A percentile compares a stretch with the other conserved stretches of the same genome.
phyloP scores from a whole-genome alignment of 2,113 vertebrate species.

The Caracal caracal region DNA sequence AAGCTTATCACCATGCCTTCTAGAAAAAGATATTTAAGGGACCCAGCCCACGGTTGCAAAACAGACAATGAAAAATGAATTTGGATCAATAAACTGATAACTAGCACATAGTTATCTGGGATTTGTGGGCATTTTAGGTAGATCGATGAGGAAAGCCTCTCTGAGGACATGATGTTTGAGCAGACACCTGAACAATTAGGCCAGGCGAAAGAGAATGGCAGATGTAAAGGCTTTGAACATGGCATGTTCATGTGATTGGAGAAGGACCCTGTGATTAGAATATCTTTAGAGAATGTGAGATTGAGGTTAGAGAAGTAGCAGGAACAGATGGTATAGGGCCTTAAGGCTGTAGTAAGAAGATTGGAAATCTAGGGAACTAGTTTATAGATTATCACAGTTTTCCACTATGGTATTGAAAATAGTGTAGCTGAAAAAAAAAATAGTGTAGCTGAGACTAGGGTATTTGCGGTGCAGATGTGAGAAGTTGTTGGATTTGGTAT shows the following conservation, averaged over 20 bases:
- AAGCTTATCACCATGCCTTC: background rate
- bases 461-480: background rate
- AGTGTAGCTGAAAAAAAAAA: background rate
- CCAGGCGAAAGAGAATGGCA: background rate
- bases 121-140: background rate
- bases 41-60: background rate
- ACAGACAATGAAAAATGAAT: conserved; percentile 9
- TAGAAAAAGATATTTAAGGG: background rate
- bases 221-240: background rate
- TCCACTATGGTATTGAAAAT: background rate
- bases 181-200: background rate
- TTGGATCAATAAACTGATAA: conserved; percentile 4
- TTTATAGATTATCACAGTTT: background rate
- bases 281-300: conserved; percentile 1
- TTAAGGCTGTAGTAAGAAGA: background rate
- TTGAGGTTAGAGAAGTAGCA: background rate
- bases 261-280: background rate
- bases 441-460: background rate
- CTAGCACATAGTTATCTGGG: background rate
- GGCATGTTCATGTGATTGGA: background rate
- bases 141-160: background rate
- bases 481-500: background rate
- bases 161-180: background rate
- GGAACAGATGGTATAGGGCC: background rate
- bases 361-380: background rate